Conservation (phyloP, 2,797 vertebrate genomes). For the Champsocephalus esox region DNA sequence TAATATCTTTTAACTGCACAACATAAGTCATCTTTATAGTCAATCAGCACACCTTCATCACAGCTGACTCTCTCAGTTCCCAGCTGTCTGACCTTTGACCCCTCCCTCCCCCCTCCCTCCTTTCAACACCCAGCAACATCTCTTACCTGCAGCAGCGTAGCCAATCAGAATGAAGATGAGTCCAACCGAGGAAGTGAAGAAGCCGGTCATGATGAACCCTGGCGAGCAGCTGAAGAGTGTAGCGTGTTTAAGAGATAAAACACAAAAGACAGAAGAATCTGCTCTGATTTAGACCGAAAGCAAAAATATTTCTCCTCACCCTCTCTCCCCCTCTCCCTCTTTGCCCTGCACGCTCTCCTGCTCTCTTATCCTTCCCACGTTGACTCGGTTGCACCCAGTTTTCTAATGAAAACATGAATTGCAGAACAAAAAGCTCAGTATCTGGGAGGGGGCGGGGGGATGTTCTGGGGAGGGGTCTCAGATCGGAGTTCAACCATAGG, state of each 20-base stretch:
- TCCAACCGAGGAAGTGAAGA: slow-evolving; percentile 42
- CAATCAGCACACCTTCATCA: background rate
- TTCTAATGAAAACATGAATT: slow-evolving; percentile 80
- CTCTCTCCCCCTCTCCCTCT: slow-evolving; percentile 14
- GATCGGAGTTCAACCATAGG: slow-evolving; percentile 43
- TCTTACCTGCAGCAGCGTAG: slow-evolving; percentile 79
- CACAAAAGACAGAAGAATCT: background rate
- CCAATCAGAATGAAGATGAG: slow-evolving; percentile 81
- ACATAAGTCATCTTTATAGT: slow-evolving; percentile 1
- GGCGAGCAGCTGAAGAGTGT: slow-evolving; percentile 20
- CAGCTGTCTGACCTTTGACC: slow-evolving; percentile 38
- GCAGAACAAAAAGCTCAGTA: slow-evolving; percentile 71
- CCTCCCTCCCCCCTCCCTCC: background rate
- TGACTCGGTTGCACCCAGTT: slow-evolving; percentile 66
- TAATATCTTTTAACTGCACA: background rate
- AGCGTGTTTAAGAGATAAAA: background rate
- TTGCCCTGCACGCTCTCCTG: slow-evolving; percentile 2
- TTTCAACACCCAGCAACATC: background rate
- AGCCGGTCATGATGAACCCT: slow-evolving; percentile 65
- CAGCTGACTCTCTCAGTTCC: background rate
- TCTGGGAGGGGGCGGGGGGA: slow-evolving; percentile 66
- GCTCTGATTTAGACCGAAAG: slow-evolving; percentile 19
- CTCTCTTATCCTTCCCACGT: slow-evolving; percentile 36
- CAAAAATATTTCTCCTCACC: background rate
- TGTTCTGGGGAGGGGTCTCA: slow-evolving; percentile 66